Evolutionary conservation across 2,113 vertebrate species (phyloP).

Genomic region (Glareola pratincola): DNA sequence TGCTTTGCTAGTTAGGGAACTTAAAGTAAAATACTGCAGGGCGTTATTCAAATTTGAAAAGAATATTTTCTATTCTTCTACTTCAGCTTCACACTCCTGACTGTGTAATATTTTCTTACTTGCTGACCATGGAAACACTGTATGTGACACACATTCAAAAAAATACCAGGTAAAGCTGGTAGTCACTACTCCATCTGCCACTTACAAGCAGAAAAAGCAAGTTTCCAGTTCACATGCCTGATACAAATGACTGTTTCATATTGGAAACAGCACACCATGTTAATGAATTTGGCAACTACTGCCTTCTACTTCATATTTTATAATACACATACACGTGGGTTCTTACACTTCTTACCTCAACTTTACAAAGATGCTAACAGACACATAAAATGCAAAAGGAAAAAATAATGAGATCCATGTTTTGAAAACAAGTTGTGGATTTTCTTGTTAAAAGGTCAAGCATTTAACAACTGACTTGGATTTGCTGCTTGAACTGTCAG

Average conservation of each 20-base stretch:
- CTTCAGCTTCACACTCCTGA: neutral
- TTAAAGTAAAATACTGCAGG: neutral
- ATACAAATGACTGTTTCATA: neutral
- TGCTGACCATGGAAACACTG: neutral
- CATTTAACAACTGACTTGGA: neutral
- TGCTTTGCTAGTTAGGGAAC: neutral
- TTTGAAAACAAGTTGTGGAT: neutral
- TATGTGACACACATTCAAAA: neutral
- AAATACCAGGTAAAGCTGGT: neutral
- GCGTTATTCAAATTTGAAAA: neutral
- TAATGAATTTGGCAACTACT: neutral
- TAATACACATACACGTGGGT: neutral
- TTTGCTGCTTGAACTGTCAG: neutral
- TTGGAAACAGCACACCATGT: neutral
- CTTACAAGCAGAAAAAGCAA: neutral
- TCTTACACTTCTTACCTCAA: fast-evolving
- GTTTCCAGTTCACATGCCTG: neutral
- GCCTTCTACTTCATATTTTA: neutral
- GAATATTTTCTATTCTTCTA: neutral
- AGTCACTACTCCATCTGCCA: neutral
- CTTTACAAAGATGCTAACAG: neutral
- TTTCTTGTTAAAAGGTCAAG: neutral
- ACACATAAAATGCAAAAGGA: neutral
- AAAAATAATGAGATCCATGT: neutral
- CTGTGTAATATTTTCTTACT: neutral